phyloP scores from a whole-genome alignment of 2,113 vertebrate genomes.

The Galemys pyrenaicus region DNA sequence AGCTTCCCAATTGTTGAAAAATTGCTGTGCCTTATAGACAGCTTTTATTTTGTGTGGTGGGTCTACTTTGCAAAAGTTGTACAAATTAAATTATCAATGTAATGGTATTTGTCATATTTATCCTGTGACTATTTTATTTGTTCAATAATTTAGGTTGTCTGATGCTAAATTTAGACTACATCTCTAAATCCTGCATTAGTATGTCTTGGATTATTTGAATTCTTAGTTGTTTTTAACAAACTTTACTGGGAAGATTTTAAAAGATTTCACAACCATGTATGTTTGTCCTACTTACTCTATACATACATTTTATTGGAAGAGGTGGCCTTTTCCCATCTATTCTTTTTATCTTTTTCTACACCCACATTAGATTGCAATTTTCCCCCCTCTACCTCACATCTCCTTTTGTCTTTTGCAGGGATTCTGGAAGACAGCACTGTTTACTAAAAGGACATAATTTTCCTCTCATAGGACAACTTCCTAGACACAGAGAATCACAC shows the following conservation, averaged over 20 bases:
- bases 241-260: background rate
- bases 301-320: background rate
- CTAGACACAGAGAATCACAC: background rate
- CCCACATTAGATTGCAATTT: background rate
- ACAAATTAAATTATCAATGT: background rate
- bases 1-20: background rate
- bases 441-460: background rate
- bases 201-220: background rate
- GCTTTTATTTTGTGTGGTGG: background rate
- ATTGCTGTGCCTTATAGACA: background rate
- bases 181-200: background rate
- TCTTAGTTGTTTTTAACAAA: conserved; percentile 13
- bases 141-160: background rate
- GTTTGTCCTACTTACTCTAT: background rate
- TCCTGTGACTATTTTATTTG: background rate
- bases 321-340: background rate
- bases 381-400: background rate
- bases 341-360: background rate
- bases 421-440: background rate
- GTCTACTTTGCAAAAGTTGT: background rate
- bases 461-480: background rate
- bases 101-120: background rate
- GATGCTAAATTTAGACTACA: background rate
- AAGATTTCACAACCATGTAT: background rate
- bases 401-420: background rate